phyloP scores from a whole-genome alignment of 2,888 invertebrate species.

The Autographa pulchrina region DNA sequence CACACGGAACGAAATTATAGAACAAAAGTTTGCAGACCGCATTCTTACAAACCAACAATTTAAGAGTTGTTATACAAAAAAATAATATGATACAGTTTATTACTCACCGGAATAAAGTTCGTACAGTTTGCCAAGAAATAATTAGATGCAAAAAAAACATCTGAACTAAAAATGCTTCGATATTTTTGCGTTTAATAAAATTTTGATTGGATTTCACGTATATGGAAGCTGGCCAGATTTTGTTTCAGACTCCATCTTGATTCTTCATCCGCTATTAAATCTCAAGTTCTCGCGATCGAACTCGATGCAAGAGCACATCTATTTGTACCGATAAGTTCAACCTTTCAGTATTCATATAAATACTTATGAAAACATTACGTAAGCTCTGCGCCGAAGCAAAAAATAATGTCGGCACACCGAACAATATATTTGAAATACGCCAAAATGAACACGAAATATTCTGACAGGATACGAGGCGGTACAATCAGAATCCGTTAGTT shows the following conservation, averaged over 20 bases:
- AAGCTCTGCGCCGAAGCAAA: background rate
- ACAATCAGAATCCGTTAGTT: conserved; percentile 49
- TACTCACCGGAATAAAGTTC: conserved; percentile 7
- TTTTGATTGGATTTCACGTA: conserved; percentile 16
- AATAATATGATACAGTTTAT: conserved; percentile 23
- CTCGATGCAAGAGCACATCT: background rate
- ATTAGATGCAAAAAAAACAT: conserved; percentile 9
- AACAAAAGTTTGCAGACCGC: conserved; percentile 5
- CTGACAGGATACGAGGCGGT: conserved; percentile 26
- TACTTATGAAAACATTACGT: conserved; percentile 14
- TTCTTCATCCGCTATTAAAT: conserved; percentile 11
- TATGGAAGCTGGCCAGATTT: conserved; percentile 13
- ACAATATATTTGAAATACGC: conserved; percentile 20
- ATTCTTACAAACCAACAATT: conserved; percentile 25
- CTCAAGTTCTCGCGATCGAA: background rate
- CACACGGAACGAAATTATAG: conserved; percentile 13
- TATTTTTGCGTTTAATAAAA: background rate
- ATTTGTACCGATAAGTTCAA: background rate
- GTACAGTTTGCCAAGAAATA: conserved; percentile 19
- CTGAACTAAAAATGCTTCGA: background rate
- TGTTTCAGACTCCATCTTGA: conserved; percentile 1
- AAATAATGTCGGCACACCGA: conserved; percentile 8
- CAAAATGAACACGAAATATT: conserved; percentile 29
- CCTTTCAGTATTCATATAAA: conserved; percentile 1
- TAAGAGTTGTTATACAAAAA: background rate